A percentile compares a stretch with the other conserved stretches of the same genome.
Evolutionary conservation across 1,140 invertebrate genomes (phyloP).

Genomic region (Zaprionus nigranus): DNA sequence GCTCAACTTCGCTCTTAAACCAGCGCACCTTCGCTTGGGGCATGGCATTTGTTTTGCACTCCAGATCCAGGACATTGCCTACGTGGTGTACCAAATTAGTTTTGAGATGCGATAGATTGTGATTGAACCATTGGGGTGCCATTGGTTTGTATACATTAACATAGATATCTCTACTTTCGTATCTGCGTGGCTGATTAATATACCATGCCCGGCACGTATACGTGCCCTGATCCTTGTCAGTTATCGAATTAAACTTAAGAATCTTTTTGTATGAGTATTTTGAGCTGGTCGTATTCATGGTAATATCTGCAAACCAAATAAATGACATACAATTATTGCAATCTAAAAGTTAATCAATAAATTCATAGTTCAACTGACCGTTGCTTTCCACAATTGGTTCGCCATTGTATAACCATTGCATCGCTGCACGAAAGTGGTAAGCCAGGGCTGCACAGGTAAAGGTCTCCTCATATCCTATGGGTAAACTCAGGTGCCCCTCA

Average conservation of each 20-base stretch:
- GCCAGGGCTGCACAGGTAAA: conserved; percentile 86
- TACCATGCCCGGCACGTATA: conserved; percentile 74
- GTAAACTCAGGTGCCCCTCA: conserved; percentile 75
- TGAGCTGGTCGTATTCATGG: conserved; percentile 39
- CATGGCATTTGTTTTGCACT: conserved; percentile 84
- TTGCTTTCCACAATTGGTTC: conserved; percentile 36
- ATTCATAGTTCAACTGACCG: too few relatives aligned
- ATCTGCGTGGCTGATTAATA: conserved; percentile 29
- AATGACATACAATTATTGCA: not conserved
- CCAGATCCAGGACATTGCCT: conserved; percentile 79
- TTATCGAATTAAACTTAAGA: conserved; percentile 60
- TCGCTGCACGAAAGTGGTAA: conserved; percentile 85
- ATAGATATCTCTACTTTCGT: conserved; percentile 58
- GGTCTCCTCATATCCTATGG: conserved; percentile 85
- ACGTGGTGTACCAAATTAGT: conserved; percentile 73
- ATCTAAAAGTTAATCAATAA: not conserved
- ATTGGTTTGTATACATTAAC: conserved; percentile 70
- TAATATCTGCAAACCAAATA: conserved; percentile 30
- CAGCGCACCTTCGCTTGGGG: conserved; percentile 85
- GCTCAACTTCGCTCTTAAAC: conserved; percentile 83
- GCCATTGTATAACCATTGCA: conserved; percentile 84
- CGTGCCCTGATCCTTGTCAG: conserved; percentile 56
- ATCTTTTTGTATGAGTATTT: conserved; percentile 71
- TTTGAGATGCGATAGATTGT: conserved; percentile 60
- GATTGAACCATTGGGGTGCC: conserved; percentile 66